Percentiles rank a stretch among this genome's conserved stretches.
These are phyloP conservation scores for Hyaena hyaena DNA, from an alignment of 2,113 vertebrate species.

Conservation along the genomic window DNA sequence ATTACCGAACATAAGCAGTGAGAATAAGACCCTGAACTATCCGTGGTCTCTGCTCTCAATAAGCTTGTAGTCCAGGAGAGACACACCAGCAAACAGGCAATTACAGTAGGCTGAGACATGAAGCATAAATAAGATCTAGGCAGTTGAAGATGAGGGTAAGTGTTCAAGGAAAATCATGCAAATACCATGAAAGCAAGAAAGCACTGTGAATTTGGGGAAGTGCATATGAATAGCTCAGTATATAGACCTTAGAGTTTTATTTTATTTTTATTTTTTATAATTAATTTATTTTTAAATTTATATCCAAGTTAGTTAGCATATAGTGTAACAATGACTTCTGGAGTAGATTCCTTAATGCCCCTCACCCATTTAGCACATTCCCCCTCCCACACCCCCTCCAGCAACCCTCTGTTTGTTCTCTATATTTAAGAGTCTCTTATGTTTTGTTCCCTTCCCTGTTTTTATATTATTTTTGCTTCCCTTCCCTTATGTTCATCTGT, in stretches of 20 bases:
- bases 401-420: too few relatives aligned
- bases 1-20: background rate
- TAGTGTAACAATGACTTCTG: too few relatives aligned
- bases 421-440: too few relatives aligned
- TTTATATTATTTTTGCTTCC: too few relatives aligned
- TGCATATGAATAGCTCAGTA: background rate
- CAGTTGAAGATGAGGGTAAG: background rate
- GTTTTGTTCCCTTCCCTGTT: too few relatives aligned
- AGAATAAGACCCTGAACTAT: background rate
- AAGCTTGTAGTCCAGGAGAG: background rate
- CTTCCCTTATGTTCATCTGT: too few relatives aligned
- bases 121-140: background rate
- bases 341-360: too few relatives aligned
- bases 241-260: background rate
- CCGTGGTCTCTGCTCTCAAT: background rate
- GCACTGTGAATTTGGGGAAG: background rate
- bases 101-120: background rate
- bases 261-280: background rate
- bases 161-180: background rate
- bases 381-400: too few relatives aligned
- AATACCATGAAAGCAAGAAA: background rate
- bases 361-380: too few relatives aligned
- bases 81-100: background rate
- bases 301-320: too few relatives aligned
- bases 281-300: too few relatives aligned